phyloP scores from a whole-genome alignment of 2,797 vertebrate genomes.

The Octomys mimax region DNA sequence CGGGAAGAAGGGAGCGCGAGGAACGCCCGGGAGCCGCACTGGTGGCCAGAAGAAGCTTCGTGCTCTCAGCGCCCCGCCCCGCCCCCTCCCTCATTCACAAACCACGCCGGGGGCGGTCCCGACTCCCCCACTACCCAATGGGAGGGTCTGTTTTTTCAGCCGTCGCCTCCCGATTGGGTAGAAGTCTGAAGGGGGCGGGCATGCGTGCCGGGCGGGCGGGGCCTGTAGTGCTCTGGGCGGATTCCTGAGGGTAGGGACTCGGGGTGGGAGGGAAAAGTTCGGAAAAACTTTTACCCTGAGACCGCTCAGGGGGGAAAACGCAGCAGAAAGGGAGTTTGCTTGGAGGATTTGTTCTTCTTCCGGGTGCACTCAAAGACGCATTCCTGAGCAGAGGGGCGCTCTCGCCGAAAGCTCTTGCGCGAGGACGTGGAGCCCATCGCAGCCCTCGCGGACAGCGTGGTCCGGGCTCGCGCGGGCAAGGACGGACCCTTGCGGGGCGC shows the following conservation, averaged over 20 bases:
- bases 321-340: slow-evolving; percentile 67
- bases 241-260: slow-evolving; percentile 79
- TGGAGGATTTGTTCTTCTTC: slow-evolving; percentile 65
- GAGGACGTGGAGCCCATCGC: slow-evolving; percentile 9
- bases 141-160: slow-evolving; percentile 91
- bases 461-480: background rate
- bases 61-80: slow-evolving; percentile 66
- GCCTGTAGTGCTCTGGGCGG: slow-evolving; percentile 78
- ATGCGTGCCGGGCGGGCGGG: slow-evolving; percentile 51
- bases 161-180: slow-evolving; percentile 89
- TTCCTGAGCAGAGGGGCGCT: slow-evolving; percentile 8
- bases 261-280: slow-evolving; percentile 77
- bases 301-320: slow-evolving; percentile 25
- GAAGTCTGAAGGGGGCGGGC: slow-evolving; percentile 73
- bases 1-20: slow-evolving; percentile 64
- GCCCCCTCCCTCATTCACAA: slow-evolving; percentile 92
- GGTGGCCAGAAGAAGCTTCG: slow-evolving; percentile 83
- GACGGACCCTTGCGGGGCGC: background rate
- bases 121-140: slow-evolving; percentile 90
- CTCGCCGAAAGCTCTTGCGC: background rate
- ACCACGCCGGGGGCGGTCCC: slow-evolving; percentile 86
- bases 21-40: slow-evolving; percentile 71
- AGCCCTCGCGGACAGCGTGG: background rate
- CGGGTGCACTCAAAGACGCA: slow-evolving; percentile 28
- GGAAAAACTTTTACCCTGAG: slow-evolving; percentile 77